phyloP scores from a whole-genome alignment of 2,113 vertebrate species.

The Poeciliopsis occidentalis region DNA sequence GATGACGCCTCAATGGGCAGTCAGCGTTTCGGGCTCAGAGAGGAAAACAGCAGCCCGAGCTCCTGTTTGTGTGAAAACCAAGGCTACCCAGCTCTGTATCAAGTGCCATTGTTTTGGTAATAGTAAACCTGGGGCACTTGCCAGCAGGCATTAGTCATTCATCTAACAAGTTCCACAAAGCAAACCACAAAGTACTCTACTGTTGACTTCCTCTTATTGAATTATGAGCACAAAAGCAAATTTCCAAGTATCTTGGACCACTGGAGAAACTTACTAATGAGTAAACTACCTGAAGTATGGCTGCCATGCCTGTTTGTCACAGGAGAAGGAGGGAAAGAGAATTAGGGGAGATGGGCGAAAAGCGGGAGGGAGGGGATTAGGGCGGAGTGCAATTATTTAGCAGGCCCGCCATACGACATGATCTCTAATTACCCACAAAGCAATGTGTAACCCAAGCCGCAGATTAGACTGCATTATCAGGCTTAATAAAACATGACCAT shows the following conservation, averaged over 20 bases:
- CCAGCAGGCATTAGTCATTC: slow-evolving; percentile 75
- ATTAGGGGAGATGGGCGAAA: slow-evolving; percentile 50
- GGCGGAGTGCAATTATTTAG: slow-evolving; percentile 73
- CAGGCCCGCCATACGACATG: slow-evolving; percentile 65
- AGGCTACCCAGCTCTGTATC: slow-evolving; percentile 68
- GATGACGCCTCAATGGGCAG: slow-evolving; percentile 62
- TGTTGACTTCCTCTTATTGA: slow-evolving; percentile 72
- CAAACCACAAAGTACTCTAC: slow-evolving; percentile 72
- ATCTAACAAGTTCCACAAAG: slow-evolving; percentile 76
- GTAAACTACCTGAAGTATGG: slow-evolving; percentile 46
- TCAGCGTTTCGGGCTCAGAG: slow-evolving; percentile 66
- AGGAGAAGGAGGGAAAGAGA: slow-evolving; percentile 31
- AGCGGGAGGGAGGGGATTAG: slow-evolving; percentile 68
- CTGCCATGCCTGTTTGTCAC: slow-evolving; percentile 59
- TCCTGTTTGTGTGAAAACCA: slow-evolving; percentile 70
- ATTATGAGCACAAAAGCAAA: slow-evolving; percentile 60
- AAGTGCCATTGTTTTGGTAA: slow-evolving; percentile 77
- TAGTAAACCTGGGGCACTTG: slow-evolving; percentile 77
- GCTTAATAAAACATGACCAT: slow-evolving; percentile 80
- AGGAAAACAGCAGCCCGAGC: slow-evolving; percentile 68
- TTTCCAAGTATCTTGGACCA: slow-evolving; percentile 51
- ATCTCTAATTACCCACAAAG: slow-evolving; percentile 81
- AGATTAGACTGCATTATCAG: slow-evolving; percentile 73
- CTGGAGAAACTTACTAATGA: slow-evolving; percentile 44
- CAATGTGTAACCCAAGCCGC: slow-evolving; percentile 74